These are phyloP conservation scores for Lucifuga dentata DNA, from an alignment of 2,113 vertebrate species.

Conservation along the genomic window DNA sequence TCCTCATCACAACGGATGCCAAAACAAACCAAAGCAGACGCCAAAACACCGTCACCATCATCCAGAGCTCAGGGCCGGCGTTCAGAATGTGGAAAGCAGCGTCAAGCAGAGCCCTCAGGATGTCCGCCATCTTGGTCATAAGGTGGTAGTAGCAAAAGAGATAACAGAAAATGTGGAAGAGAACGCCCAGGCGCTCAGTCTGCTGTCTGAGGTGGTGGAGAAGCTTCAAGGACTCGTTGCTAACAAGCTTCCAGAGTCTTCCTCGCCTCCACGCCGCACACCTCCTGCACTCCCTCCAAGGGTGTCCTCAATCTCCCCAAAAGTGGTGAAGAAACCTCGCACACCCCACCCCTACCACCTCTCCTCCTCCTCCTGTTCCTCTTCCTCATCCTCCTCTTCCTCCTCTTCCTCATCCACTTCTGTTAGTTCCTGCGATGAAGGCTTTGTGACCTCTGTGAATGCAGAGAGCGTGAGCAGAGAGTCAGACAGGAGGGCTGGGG, in stretches of 20 bases:
- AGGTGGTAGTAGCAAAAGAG: conserved; percentile 60
- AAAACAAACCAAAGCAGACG: background rate
- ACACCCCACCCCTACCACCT: conserved; percentile 13
- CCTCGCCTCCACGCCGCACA: background rate
- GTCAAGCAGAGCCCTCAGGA: conserved; percentile 49
- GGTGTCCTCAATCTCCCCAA: conserved; percentile 43
- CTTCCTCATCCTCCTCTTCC: conserved; percentile 13
- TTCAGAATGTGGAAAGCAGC: conserved; percentile 53
- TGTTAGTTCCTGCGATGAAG: conserved; percentile 12
- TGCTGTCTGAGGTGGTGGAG: conserved; percentile 74
- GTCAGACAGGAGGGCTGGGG: conserved; percentile 3
- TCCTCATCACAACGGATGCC: background rate
- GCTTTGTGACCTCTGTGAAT: background rate
- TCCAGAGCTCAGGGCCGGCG: conserved; percentile 49
- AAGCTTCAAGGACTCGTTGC: conserved; percentile 75
- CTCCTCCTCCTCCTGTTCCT: conserved; percentile 26
- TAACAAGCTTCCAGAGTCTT: conserved; percentile 16
- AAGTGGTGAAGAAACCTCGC: conserved; percentile 27
- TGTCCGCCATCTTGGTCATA: conserved; percentile 51
- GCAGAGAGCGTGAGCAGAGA: background rate
- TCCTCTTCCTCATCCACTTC: conserved; percentile 57
- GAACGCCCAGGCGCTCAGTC: conserved; percentile 70
- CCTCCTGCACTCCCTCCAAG: conserved; percentile 45
- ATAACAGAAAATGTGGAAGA: conserved; percentile 63
- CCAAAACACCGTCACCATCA: background rate